These are phyloP conservation scores for Stenchaetothrips biformis DNA, from an alignment of 2,888 invertebrate genomes.

Conservation along the genomic window DNA sequence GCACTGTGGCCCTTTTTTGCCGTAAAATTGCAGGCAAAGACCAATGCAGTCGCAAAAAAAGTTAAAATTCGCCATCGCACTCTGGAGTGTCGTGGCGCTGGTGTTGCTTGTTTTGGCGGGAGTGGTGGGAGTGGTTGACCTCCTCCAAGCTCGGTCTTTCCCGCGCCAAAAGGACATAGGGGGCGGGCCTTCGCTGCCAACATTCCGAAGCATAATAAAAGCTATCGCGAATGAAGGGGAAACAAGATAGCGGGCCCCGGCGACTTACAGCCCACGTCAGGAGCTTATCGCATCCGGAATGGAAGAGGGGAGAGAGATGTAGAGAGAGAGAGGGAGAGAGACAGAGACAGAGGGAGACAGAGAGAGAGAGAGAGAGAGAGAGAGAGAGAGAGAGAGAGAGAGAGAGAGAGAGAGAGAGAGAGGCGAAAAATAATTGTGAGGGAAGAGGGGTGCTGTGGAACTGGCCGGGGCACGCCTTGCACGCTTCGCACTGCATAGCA, in stretches of 20 bases:
- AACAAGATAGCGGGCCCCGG: neutral
- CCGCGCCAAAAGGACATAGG: neutral
- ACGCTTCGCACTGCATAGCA: too few species aligned
- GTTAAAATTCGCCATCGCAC: too few species aligned
- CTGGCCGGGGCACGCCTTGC: too few species aligned
- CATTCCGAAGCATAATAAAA: slow-evolving; percentile 9
- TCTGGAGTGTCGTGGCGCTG: too few species aligned
- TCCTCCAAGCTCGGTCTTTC: neutral
- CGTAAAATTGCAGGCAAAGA: too few species aligned
- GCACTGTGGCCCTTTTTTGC: too few species aligned
- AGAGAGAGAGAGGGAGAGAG: neutral
- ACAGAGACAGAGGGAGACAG: too few species aligned
- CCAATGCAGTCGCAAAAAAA: too few species aligned
- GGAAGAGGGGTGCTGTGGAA: too few species aligned
- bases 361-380: neutral
- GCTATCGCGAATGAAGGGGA: neutral
- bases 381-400: neutral
- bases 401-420: too few species aligned
- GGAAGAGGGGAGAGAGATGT: neutral
- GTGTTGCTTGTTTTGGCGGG: neutral
- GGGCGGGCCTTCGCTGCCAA: neutral
- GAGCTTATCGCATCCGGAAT: neutral
- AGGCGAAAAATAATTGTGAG: too few species aligned
- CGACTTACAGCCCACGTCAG: neutral
- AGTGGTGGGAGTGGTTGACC: neutral